phyloP scores from a whole-genome alignment of 2,113 vertebrate genomes.

The Galemys pyrenaicus region DNA sequence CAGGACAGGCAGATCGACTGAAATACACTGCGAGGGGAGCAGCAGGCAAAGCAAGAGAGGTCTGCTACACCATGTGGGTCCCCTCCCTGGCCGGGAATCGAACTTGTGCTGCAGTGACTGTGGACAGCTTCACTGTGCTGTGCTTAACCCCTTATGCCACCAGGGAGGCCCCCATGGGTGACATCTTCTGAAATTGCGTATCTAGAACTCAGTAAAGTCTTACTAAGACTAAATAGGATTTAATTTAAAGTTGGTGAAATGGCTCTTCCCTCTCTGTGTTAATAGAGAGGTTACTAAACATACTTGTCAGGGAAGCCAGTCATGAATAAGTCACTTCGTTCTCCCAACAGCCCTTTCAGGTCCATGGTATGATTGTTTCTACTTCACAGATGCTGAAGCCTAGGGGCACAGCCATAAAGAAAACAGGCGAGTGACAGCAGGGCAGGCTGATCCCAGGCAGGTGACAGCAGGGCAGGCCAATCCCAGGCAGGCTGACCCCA shows the following conservation, averaged over 20 bases:
- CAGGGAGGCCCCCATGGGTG: too few species aligned
- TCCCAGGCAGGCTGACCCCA: too few species aligned
- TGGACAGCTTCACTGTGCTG: too few species aligned
- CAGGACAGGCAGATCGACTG: too few species aligned
- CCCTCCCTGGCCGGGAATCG: too few species aligned
- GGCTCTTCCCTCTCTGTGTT: background rate
- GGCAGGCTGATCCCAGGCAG: too few species aligned
- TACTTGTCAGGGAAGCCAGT: background rate
- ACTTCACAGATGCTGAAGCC: background rate
- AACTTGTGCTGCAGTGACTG: too few species aligned
- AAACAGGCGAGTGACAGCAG: background rate
- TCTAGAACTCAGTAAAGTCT: background rate
- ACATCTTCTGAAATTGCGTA: background rate
- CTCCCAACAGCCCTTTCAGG: background rate
- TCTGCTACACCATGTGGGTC: too few species aligned
- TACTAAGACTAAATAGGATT: background rate
- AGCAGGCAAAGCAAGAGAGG: too few species aligned
- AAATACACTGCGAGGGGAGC: too few species aligned
- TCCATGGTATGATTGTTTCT: too few species aligned
- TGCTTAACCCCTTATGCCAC: too few species aligned
- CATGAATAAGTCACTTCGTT: background rate
- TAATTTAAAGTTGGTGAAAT: background rate
- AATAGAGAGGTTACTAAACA: background rate
- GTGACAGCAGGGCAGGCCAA: background rate
- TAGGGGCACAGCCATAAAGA: background rate